phyloP scores from a whole-genome alignment of 2,113 vertebrate genomes.

The Mola mola region DNA sequence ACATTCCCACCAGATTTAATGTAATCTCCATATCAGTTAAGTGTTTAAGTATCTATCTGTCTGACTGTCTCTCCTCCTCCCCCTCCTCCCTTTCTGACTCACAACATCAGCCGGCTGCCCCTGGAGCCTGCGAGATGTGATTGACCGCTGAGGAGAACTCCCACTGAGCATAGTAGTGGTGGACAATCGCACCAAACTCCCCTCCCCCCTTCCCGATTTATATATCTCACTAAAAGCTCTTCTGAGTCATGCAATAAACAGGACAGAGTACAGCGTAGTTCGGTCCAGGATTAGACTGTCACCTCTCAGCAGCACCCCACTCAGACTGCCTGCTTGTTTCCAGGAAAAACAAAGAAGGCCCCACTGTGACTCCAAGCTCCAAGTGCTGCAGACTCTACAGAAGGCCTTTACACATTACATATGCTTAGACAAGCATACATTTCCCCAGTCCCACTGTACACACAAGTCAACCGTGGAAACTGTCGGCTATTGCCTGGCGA shows the following conservation, averaged over 20 bases:
- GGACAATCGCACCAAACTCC: slow-evolving; percentile 35
- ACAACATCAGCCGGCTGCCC: slow-evolving; percentile 1
- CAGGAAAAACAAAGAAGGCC: slow-evolving; percentile 38
- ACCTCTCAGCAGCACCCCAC: slow-evolving; percentile 15
- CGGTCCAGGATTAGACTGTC: slow-evolving; percentile 13
- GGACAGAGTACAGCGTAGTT: slow-evolving; percentile 6
- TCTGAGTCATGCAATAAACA: slow-evolving; percentile 29
- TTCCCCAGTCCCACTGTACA: neutral
- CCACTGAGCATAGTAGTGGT: slow-evolving; percentile 3
- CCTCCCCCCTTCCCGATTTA: slow-evolving; percentile 29
- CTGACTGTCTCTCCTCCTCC: slow-evolving; percentile 19
- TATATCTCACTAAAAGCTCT: slow-evolving; percentile 30
- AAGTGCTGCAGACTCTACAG: slow-evolving; percentile 39
- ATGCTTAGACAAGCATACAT: slow-evolving; percentile 17
- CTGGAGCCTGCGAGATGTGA: slow-evolving; percentile 8
- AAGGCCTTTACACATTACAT: slow-evolving; percentile 32
- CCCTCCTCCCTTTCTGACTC: slow-evolving; percentile 16
- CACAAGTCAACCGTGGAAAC: neutral
- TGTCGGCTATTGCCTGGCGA: neutral
- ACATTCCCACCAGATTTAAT: slow-evolving; percentile 45
- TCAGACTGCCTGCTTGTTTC: slow-evolving; percentile 26
- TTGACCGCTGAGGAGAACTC: slow-evolving; percentile 28
- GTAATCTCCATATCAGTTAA: slow-evolving; percentile 45
- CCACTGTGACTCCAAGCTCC: slow-evolving; percentile 37
- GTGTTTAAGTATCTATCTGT: slow-evolving; percentile 45